Evolutionary conservation across 2,888 invertebrate species (phyloP).

Genomic region (Noctua janthina): DNA sequence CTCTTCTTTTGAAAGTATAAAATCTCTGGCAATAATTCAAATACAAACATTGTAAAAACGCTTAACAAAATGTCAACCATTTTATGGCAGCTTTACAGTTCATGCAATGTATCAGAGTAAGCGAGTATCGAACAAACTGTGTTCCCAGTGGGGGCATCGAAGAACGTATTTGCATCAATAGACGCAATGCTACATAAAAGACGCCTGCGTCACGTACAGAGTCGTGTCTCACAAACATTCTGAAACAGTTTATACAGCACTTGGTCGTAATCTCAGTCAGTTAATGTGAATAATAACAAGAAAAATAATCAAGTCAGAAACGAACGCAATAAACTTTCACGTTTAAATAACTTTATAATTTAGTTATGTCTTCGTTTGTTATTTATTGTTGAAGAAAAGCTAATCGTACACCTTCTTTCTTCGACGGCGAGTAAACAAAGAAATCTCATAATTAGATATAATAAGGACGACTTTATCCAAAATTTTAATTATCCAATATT

Average conservation of each 20-base stretch:
- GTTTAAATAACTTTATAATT: conserved; percentile 63
- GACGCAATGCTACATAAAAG: conserved; percentile 67
- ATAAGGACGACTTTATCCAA: conserved; percentile 48
- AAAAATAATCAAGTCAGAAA: conserved; percentile 59
- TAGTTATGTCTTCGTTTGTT: conserved; percentile 53
- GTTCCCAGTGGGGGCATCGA: conserved; percentile 61
- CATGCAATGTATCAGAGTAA: conserved; percentile 52
- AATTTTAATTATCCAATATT: conserved; percentile 49
- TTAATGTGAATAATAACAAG: conserved; percentile 55
- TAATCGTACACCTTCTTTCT: conserved; percentile 53
- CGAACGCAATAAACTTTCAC: conserved; percentile 56
- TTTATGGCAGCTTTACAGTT: conserved; percentile 50
- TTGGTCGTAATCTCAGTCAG: conserved; percentile 35
- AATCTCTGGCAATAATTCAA: background rate
- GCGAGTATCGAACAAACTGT: conserved; percentile 59
- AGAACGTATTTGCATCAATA: conserved; percentile 70
- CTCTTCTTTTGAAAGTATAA: background rate
- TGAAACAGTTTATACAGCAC: conserved; percentile 41
- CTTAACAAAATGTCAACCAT: conserved; percentile 33
- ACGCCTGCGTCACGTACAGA: conserved; percentile 50
- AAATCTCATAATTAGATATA: conserved; percentile 40
- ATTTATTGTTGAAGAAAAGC: conserved; percentile 58
- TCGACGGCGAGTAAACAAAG: conserved; percentile 32
- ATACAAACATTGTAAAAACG: conserved; percentile 24
- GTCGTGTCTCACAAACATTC: conserved; percentile 44